Conservation (phyloP, 2,797 vertebrate species). For the Tamandua tetradactyla region DNA sequence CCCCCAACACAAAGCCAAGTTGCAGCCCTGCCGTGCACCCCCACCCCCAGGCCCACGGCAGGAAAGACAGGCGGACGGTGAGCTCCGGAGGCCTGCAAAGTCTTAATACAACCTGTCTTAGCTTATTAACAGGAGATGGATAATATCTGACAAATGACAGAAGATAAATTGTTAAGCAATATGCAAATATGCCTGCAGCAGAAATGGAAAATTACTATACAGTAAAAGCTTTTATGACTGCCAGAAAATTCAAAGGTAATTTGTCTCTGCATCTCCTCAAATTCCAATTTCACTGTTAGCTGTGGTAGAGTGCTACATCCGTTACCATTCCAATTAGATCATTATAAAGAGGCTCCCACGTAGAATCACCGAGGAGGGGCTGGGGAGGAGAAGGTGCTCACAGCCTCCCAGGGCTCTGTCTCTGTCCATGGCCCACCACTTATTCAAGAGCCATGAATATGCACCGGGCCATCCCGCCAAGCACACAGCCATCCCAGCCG, state of each 20-base stretch:
- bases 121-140: constrained; percentile 82
- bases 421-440: not conserved
- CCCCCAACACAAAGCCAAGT: not conserved
- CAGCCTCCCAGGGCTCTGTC: constrained; percentile 26
- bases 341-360: constrained; percentile 18
- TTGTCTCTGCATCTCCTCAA: constrained; percentile 81
- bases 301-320: constrained; percentile 70
- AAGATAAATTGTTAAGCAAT: constrained; percentile 82
- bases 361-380: constrained; percentile 52
- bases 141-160: constrained; percentile 83
- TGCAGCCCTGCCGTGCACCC: not conserved
- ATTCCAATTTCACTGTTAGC: constrained; percentile 75
- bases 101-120: constrained; percentile 74
- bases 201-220: constrained; percentile 85
- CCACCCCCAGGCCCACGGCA: not conserved
- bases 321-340: constrained; percentile 80
- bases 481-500: not conserved
- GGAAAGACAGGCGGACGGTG: not conserved
- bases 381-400: not conserved
- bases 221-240: constrained; percentile 85
- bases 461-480: not conserved
- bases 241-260: constrained; percentile 86
- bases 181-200: constrained; percentile 85
- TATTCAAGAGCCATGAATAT: not conserved
- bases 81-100: constrained; percentile 52